These are phyloP conservation scores for Sebastes itinus DNA, from an alignment of 2,797 vertebrate species.

Conservation along the genomic window DNA sequence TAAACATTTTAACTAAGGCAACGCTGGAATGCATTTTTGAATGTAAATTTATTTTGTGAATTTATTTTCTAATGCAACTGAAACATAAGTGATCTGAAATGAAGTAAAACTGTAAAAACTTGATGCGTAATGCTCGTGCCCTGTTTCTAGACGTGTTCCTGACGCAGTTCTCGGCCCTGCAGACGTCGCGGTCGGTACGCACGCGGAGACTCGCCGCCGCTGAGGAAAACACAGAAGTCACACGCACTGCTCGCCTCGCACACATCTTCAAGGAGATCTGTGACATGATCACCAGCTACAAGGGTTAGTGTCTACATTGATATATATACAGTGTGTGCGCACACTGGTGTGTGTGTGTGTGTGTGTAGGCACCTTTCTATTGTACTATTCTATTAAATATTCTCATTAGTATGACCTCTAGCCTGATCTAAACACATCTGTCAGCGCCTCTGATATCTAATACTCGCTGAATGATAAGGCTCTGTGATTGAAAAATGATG, in stretches of 20 bases:
- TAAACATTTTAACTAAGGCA: background rate
- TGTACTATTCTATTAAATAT: background rate
- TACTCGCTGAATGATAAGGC: background rate
- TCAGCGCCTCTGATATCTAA: background rate
- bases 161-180: slow-evolving; percentile 98
- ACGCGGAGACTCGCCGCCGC: slow-evolving; percentile 94
- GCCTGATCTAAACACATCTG: slow-evolving; percentile 9
- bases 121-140: background rate
- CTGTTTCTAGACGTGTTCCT: slow-evolving; percentile 93
- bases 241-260: slow-evolving; percentile 95
- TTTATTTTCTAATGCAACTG: background rate
- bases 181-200: slow-evolving; percentile 94
- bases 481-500: slow-evolving; percentile 14
- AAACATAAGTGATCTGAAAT: background rate
- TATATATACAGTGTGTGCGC: background rate
- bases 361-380: background rate
- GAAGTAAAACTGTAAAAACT: background rate
- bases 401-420: slow-evolving; percentile 17
- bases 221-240: slow-evolving; percentile 96
- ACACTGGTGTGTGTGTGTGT: background rate
- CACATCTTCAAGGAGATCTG: slow-evolving; percentile 99
- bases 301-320: slow-evolving; percentile 83
- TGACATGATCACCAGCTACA: slow-evolving; percentile 96
- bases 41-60: background rate
- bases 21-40: background rate